Base-by-base conservation (phyloP, 2,113 vertebrate species). In the Pithys albifrons region DNA sequence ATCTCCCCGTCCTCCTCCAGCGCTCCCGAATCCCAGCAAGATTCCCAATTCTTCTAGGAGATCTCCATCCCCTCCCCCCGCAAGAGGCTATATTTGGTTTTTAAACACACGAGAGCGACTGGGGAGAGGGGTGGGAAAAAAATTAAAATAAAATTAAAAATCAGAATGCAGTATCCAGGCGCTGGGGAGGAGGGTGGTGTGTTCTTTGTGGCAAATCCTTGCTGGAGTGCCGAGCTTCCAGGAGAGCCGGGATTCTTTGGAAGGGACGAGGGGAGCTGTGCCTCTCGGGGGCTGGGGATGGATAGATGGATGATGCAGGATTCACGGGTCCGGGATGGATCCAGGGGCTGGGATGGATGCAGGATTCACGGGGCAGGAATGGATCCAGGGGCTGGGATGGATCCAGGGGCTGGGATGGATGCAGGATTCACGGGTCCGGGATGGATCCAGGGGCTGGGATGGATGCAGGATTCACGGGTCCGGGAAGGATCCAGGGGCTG, bases 71-170 rank as follows among this genome's bases (percentile, higher is more conserved):
- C 90, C 86, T 41, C 48, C 90, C 89, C 46, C 77, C n/a, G 62
- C 62, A 12, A 81, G 75, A 91, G 59, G 65, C 78, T 94, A 88
- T 93, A 95, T 96, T 96, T 97, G 95, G 94, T 95, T 85, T 93
- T 94, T 91, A 93, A 94, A 93, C 88, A 74, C 64, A 78, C 71
- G 29, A 78, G 45, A 93, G 52, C 10, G 46, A 39, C 33, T 35
- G 71, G 17, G n/a, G 41, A 8, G 19, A 23, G 69, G 33, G 54
- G 51, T 39, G 25, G 10, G 23, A 28, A 43, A 49, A 72, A 31
- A n/a, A 39, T 20, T 9, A 46, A 67, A 73, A 14, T 23, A 29
- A 31, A 52, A 78, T 20, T 27, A 27, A 51, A 52, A 28, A 52
- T 52, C 17, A 55, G 66, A 48, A 59, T 0, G 85, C 84, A 79